These are phyloP conservation scores for Neopelma chrysocephalum DNA, from an alignment of 2,797 vertebrate species.

Conservation along the genomic window DNA sequence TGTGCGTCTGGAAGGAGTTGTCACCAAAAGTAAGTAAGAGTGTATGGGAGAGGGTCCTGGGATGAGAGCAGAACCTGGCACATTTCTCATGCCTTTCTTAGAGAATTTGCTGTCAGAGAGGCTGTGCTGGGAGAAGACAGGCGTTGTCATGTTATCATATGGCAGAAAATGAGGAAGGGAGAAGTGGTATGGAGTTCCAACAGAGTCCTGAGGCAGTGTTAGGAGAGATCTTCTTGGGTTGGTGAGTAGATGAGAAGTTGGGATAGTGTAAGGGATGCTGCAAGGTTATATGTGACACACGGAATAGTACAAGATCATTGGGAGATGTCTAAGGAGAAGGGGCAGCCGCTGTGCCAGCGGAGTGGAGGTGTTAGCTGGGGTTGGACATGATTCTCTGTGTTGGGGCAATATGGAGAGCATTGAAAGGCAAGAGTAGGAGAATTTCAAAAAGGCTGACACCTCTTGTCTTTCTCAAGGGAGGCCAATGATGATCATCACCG, in stretches of 20 bases:
- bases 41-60: not conserved
- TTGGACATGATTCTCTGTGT: not conserved
- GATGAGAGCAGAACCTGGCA: not conserved
- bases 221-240: not conserved
- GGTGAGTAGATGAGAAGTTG: not conserved
- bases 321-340: not conserved
- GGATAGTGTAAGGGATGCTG: not conserved
- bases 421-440: not conserved
- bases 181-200: not conserved
- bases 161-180: not conserved
- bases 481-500: conserved; percentile 83
- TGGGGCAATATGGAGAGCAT: not conserved
- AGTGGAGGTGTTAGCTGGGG: not conserved
- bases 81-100: not conserved
- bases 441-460: not conserved
- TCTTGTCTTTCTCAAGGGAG: conserved; percentile 67
- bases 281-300: not conserved
- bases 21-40: conserved; percentile 79
- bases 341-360: not conserved
- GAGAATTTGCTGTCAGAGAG: not conserved
- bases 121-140: not conserved
- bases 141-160: not conserved
- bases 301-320: not conserved
- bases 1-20: conserved; percentile 76
- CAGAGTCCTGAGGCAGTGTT: not conserved